Evolutionary conservation across 2,797 vertebrate species (phyloP).

Genomic region (Pangasius macronema): DNA sequence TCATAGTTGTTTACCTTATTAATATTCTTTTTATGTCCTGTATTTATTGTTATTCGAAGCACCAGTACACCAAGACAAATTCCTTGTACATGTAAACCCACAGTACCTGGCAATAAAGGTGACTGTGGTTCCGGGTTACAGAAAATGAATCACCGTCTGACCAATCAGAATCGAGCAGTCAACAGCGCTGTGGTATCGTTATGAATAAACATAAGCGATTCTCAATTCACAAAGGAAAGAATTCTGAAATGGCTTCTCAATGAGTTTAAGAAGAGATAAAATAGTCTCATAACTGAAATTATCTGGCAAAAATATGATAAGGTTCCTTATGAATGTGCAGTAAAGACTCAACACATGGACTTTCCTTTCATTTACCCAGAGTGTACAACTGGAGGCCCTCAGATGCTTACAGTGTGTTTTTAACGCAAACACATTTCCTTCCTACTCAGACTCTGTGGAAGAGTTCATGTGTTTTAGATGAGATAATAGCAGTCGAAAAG

Average conservation of each 20-base stretch:
- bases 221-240: not conserved
- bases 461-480: not conserved
- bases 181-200: not conserved
- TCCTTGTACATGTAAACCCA: too few relatives aligned
- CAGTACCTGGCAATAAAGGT: too few relatives aligned
- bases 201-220: not conserved
- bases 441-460: not conserved
- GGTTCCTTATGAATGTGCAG: not conserved
- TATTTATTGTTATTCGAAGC: too few relatives aligned
- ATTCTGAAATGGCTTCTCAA: not conserved
- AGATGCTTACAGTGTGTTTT: not conserved
- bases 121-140: too few relatives aligned
- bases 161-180: not conserved
- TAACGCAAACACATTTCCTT: not conserved
- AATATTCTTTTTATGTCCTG: too few relatives aligned
- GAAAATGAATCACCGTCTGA: too few relatives aligned
- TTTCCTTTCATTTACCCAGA: not conserved
- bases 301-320: not conserved
- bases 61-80: too few relatives aligned
- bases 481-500: not conserved
- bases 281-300: not conserved
- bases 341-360: not conserved
- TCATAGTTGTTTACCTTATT: too few relatives aligned
- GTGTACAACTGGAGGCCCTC: not conserved
- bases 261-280: not conserved